A percentile compares a stretch with the other conserved stretches of the same genome.
Evolutionary conservation across 2,113 vertebrate genomes (phyloP).

Genomic region (Chlorodrepanis virens): DNA sequence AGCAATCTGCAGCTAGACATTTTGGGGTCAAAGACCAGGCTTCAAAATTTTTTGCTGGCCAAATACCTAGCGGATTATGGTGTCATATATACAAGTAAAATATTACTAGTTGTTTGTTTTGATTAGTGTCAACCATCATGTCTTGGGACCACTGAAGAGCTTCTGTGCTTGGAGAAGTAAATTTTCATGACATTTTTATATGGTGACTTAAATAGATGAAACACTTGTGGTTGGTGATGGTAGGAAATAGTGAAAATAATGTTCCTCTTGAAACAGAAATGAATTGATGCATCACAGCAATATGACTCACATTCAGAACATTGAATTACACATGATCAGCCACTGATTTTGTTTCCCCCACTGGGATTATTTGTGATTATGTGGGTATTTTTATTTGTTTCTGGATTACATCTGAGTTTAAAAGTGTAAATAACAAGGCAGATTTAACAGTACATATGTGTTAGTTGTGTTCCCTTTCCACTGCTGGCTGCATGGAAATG

Average conservation of each 20-base stretch:
- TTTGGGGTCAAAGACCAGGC: neutral
- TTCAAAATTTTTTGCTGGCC: neutral
- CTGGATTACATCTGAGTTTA: neutral
- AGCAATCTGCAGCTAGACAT: neutral
- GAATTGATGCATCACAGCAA: neutral
- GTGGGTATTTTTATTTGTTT: neutral
- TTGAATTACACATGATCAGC: neutral
- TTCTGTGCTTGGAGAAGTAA: neutral
- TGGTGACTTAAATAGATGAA: neutral
- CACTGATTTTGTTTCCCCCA: neutral
- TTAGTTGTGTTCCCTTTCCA: neutral
- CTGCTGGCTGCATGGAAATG: accelerated
- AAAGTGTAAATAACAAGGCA: neutral
- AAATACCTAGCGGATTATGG: neutral
- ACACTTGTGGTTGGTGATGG: neutral
- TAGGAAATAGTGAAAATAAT: neutral
- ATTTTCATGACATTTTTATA: neutral
- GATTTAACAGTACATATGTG: neutral
- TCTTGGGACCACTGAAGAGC: neutral
- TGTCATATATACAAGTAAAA: neutral
- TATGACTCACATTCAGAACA: neutral
- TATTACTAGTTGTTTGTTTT: conserved; percentile 16
- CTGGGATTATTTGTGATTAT: neutral
- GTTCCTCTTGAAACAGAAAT: neutral
- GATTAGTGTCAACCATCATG: neutral